phyloP scores from a whole-genome alignment of 1,140 invertebrate genomes.

The Sarcophaga bullata region DNA sequence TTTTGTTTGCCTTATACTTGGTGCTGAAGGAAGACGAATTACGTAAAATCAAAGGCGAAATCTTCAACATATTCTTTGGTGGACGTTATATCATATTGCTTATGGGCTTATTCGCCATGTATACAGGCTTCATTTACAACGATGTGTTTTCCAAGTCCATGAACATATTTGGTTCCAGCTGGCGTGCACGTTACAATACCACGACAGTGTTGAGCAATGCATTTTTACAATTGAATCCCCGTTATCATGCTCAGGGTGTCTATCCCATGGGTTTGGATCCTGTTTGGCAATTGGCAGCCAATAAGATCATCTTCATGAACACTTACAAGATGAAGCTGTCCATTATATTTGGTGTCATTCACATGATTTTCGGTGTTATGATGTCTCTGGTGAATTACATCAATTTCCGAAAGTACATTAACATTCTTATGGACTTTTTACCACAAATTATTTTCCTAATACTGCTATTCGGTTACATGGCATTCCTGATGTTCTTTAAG shows the following conservation, averaged over 20 bases:
- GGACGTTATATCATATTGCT: conserved; percentile 86
- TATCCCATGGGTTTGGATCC: conserved; percentile 92
- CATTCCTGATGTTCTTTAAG: conserved; percentile 91
- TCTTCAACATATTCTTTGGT: conserved; percentile 85
- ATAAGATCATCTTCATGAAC: conserved; percentile 97
- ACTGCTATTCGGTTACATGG: conserved; percentile 94
- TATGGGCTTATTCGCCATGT: conserved; percentile 87
- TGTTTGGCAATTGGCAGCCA: conserved; percentile 88
- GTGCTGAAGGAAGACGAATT: conserved; percentile 74
- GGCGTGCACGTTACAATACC: conserved; percentile 71
- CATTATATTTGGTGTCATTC: conserved; percentile 93
- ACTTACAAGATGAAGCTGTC: conserved; percentile 99
- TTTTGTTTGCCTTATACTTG: conserved; percentile 80
- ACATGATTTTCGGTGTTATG: conserved; percentile 96
- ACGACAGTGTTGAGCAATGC: conserved; percentile 65
- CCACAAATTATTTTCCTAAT: conserved; percentile 92
- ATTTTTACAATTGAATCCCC: conserved; percentile 74
- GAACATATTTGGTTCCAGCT: conserved; percentile 83
- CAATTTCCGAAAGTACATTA: conserved; percentile 82
- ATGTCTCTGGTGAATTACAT: conserved; percentile 90
- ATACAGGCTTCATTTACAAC: conserved; percentile 87
- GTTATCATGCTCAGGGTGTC: conserved; percentile 61
- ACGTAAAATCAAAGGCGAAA: conserved; percentile 70
- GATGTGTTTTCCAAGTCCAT: conserved; percentile 85
- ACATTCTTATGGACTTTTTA: conserved; percentile 90